A percentile compares a stretch with the other conserved stretches of the same genome.
Evolutionary conservation across 1,140 invertebrate genomes (phyloP).

Genomic region (Potamilus streckersoni): DNA sequence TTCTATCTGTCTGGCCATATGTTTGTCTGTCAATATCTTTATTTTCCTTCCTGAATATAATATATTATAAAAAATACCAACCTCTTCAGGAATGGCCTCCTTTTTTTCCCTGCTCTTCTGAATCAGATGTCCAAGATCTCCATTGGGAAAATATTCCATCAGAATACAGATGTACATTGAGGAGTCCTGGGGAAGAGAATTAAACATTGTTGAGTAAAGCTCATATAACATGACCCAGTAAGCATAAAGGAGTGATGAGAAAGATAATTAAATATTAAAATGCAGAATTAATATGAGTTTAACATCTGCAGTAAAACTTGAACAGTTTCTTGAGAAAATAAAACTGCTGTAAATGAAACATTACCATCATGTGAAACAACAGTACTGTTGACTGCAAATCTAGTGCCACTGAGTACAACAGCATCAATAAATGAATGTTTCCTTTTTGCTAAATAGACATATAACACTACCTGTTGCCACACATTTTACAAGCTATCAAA

Average conservation of each 20-base stretch:
- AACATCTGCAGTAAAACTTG: not conserved
- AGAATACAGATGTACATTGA: constrained; percentile 62
- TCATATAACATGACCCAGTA: not conserved
- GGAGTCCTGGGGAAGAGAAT: constrained; percentile 48
- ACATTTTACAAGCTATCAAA: too few relatives aligned
- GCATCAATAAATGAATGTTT: too few relatives aligned
- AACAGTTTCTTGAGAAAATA: not conserved
- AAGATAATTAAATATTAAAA: not conserved
- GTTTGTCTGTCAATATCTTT: too few relatives aligned
- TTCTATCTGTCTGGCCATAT: too few relatives aligned
- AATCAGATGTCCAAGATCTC: constrained; percentile 46
- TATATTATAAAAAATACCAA: constrained; percentile 10
- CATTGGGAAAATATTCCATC: constrained; percentile 60
- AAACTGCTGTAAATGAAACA: not conserved
- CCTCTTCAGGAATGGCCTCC: constrained; percentile 51
- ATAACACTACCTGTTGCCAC: too few relatives aligned
- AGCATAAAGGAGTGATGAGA: constrained; percentile 57
- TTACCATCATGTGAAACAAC: not conserved
- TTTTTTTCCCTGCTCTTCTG: constrained; percentile 43
- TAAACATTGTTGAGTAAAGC: not conserved
- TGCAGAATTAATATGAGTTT: too few relatives aligned
- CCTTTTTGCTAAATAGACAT: too few relatives aligned
- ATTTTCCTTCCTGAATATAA: too few relatives aligned
- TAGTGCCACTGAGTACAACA: too few relatives aligned
- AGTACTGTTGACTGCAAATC: too few relatives aligned